Conservation (phyloP, 1,140 invertebrate species). For the Bathynomus jamesi region DNA sequence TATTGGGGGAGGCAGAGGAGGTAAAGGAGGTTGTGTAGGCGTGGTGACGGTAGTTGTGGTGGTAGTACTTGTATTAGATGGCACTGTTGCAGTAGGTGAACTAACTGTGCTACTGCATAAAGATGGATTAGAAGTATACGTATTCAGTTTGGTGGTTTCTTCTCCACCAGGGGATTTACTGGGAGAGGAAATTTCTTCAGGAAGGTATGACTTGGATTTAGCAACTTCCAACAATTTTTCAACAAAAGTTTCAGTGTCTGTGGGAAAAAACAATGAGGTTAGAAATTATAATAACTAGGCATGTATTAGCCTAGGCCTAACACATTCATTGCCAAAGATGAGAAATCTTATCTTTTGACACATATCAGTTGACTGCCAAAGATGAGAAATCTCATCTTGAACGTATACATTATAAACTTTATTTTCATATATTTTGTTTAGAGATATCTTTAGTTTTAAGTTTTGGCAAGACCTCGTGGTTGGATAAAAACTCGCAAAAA, state of each 20-base stretch:
- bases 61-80: not conserved
- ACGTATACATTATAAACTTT: no score
- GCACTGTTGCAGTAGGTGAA: not conserved
- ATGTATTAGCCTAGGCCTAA: not conserved
- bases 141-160: not conserved
- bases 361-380: no score
- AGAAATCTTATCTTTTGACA: no score
- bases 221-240: conserved; percentile 78
- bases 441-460: no score
- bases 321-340: not conserved
- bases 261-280: not conserved
- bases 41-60: not conserved
- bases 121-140: not conserved
- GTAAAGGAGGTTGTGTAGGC: not conserved
- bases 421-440: no score
- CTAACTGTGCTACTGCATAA: no score
- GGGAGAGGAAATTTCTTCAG: conserved; percentile 16
- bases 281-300: not conserved
- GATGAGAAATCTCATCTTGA: no score
- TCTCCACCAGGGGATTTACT: not conserved
- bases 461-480: no score
- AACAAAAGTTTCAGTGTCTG: conserved; percentile 82
- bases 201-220: conserved; percentile 67
- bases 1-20: not conserved
- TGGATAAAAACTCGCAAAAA: no score